Evolutionary conservation across 2,797 vertebrate genomes (phyloP).

Genomic region (Pygocentrus nattereri): DNA sequence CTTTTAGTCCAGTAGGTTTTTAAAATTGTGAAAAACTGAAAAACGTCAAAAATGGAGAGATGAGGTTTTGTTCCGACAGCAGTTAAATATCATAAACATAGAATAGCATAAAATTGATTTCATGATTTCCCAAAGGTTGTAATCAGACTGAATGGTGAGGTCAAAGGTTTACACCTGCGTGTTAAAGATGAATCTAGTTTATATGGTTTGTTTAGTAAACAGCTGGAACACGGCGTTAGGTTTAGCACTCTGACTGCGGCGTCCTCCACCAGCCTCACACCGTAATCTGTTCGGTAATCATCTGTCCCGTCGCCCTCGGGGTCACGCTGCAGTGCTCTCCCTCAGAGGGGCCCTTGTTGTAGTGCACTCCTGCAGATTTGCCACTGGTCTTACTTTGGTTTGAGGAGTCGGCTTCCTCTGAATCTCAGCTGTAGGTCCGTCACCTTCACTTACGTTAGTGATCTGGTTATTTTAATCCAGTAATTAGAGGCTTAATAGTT

Average conservation of each 20-base stretch:
- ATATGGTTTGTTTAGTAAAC: background rate
- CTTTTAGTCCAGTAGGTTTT: no score
- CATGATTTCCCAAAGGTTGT: no score
- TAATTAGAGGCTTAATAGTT: background rate
- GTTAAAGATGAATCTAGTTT: no score
- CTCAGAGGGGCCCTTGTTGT: slow-evolving; percentile 19
- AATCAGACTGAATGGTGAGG: no score
- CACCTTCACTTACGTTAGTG: background rate
- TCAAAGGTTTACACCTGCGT: no score
- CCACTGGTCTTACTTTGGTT: slow-evolving; percentile 13
- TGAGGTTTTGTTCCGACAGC: no score
- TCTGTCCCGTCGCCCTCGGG: background rate
- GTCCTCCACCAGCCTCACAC: background rate
- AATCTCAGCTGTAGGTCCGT: background rate
- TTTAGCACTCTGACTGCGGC: background rate
- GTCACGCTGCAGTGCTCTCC: background rate
- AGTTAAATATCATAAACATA: no score
- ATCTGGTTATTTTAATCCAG: no score
- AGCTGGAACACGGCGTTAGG: background rate
- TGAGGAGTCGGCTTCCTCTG: background rate
- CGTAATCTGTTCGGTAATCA: background rate
- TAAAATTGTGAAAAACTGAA: no score
- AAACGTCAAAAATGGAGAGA: no score
- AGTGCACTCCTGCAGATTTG: slow-evolving; percentile 6
- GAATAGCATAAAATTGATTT: no score